Base-by-base conservation (phyloP, 2,888 invertebrate species). In the Epirrhoe tristata region DNA sequence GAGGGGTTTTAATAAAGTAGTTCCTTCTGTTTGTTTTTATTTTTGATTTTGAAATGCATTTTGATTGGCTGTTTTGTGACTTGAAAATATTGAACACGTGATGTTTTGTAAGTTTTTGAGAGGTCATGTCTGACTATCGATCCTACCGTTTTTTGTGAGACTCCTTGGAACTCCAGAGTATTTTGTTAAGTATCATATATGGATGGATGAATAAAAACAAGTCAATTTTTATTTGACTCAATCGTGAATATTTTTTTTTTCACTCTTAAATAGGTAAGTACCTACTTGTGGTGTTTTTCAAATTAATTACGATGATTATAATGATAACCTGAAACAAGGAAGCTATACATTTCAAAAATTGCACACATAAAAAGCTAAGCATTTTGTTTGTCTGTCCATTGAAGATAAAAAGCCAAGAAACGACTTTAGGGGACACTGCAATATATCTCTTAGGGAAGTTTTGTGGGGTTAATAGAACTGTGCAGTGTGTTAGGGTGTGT, bases 1-100 rank as follows among this genome's bases (percentile, higher is more conserved):
- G 89, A 93, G 90, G 88, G 86, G 83, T 86, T 89, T 92, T 93
- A 93, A 92, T 93, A 93, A 90, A 93, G 85, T 88, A 87, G 84
- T 84, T 83, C 81, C 80, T 83, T 78, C 64, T 77, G 74, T 81
- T 73, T 75, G 50, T 71, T 71, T 69, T 65, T 70, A 34, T 58
- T 34, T 58, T 63, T 66, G 54, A 54, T 66, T 66, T 66, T 68
- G 57, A 53, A 54, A 65, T 62, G 65, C 58, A 59, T 59, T 62
- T 62, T 65, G 54, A 68, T 54, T 64, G 61, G 64, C 54, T 58
- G 39, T 50, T 67, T 64, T 51, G 24, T 16, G 46, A 36, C 36
- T 10, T 43, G 10, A 43, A 43, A 43, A 43, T 12, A 12, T n/a
- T n/a, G n/a, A n/a, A 24, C 24, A 24, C 24, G 24, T 24, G 24